Evolutionary conservation across 2,113 vertebrate species (phyloP), one percentile per base, ranked within the genome.

Genomic region (Lamprologus callipterus): DNA sequence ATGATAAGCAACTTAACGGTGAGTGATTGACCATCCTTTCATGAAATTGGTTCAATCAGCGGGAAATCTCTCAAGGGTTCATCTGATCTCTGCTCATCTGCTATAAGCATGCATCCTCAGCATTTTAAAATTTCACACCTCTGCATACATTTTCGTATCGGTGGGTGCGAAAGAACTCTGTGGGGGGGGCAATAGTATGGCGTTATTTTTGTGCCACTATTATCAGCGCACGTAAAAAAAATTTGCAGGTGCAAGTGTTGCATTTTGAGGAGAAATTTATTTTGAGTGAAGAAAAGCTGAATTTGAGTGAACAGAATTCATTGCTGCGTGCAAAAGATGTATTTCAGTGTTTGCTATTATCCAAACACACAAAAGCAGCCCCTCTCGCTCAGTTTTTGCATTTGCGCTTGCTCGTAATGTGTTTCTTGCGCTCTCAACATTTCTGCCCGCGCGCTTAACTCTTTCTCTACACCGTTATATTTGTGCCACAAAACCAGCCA

Each of bases 371-470:
- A 17, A 16, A 5, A n/a, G 5, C 17, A 51, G 49, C 17, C 8
- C 49, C 3, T 9, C 47, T 49, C 16, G 2, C 47, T 19, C 47
- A 49, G 47, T 5, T 9, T 49, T 49, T 49, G 47, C 17, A 49
- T 9, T 19, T 49, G 47, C 4, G 4, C 16, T 49, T 0, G 16
- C 16, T 49, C 16, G 0, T 0, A 47, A 47, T 17, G 0, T 17
- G 16, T 49, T 49, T 0, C 47, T 49, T 0, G 16, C 8, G 0
- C 47, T 17, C 16, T 17, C 47, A 49, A 49, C 7, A 49, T 49
- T 49, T 49, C 47, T 8, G 8, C 47, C 16, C 8, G 4, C 1
- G 2, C 0, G 5, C 3, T 53, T 0, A 53, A 53, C 49, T 53
- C 49, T n/a, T 53, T 53, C 49, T 53, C 0, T 53, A n/a, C 49